Conservation (phyloP, 2,888 invertebrate genomes). For the Macrosiphum euphorbiae region DNA sequence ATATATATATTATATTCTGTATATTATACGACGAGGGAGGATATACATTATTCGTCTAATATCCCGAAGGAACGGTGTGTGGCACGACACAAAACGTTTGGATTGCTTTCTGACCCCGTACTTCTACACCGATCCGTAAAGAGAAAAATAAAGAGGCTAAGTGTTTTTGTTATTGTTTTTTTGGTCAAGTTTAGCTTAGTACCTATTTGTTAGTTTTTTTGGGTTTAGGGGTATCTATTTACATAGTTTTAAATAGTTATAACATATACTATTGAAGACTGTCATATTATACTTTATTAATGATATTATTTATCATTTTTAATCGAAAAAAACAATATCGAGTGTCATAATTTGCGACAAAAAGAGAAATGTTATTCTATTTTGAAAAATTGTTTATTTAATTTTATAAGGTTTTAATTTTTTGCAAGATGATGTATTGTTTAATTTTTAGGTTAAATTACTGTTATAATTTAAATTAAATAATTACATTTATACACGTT, state of each 20-base stretch:
- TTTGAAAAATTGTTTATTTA: neutral
- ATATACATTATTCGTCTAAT: neutral
- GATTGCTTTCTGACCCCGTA: neutral
- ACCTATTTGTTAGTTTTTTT: neutral
- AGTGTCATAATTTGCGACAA: neutral
- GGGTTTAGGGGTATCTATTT: neutral
- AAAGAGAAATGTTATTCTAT: neutral
- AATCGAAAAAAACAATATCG: neutral
- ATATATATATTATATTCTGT: neutral
- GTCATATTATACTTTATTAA: neutral
- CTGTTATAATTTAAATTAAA: neutral
- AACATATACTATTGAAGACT: neutral
- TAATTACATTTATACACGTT: neutral
- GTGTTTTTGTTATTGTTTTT: neutral
- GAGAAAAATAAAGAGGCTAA: neutral
- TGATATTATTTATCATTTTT: conserved; percentile 5
- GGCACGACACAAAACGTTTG: neutral
- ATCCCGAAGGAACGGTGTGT: neutral
- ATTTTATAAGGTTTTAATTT: neutral
- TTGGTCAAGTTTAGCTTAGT: neutral
- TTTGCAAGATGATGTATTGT: neutral
- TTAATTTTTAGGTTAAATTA: neutral
- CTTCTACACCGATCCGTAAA: neutral
- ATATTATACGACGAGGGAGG: neutral
- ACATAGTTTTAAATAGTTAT: neutral